Evolutionary conservation across 2,113 vertebrate genomes (phyloP).

Genomic region (Spermophilus dauricus): DNA sequence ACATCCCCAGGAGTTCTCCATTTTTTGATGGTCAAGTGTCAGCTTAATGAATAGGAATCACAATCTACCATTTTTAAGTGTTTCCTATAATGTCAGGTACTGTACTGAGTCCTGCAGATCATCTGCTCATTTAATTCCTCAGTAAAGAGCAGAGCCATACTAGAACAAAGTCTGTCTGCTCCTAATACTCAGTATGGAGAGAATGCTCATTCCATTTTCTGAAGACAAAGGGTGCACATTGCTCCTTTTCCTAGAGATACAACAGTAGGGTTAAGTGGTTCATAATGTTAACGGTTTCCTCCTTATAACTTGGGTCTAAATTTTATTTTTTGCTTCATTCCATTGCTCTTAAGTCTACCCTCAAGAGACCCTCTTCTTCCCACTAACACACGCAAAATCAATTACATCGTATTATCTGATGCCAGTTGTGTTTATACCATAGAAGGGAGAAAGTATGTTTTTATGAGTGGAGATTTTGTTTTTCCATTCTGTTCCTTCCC

Average conservation of each 20-base stretch:
- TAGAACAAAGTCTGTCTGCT: background rate
- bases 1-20: background rate
- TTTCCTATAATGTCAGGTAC: background rate
- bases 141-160: background rate
- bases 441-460: conserved; percentile 47
- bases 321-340: conserved; percentile 37
- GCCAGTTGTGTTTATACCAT: conserved; percentile 58
- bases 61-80: background rate
- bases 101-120: background rate
- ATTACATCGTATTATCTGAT: conserved; percentile 33
- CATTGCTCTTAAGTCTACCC: background rate
- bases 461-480: conserved; percentile 45
- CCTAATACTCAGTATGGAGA: background rate
- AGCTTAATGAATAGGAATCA: accelerated
- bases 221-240: background rate
- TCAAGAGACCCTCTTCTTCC: background rate
- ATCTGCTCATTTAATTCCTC: background rate
- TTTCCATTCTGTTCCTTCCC: conserved; percentile 69
- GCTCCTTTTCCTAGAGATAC: background rate
- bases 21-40: too few species aligned
- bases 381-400: background rate
- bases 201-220: background rate
- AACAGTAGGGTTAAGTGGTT: background rate
- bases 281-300: conserved; percentile 4
- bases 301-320: background rate